These are phyloP conservation scores for Myanophis thanlyinensis DNA, from an alignment of 2,113 vertebrate genomes.

Conservation along the genomic window DNA sequence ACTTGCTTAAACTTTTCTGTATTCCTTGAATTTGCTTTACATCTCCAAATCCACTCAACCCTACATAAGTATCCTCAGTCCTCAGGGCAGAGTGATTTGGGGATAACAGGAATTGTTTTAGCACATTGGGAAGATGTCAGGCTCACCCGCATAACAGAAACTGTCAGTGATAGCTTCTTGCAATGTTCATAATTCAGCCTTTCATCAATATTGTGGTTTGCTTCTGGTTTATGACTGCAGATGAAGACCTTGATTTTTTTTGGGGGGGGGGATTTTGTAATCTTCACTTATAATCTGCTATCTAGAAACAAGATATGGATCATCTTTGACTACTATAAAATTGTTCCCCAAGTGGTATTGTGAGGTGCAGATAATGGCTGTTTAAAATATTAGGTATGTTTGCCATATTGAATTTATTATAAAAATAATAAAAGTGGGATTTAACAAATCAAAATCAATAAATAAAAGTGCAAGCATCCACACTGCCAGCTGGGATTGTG, in stretches of 20 bases:
- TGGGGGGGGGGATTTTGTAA: background rate
- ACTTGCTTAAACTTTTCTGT: background rate
- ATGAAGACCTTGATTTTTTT: background rate
- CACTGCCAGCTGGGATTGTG: background rate
- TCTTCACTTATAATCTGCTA: background rate
- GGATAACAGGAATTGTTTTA: background rate
- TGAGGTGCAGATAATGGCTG: background rate
- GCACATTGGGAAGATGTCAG: background rate
- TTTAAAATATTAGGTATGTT: background rate
- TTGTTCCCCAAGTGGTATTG: background rate
- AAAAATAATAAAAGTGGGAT: too few relatives aligned
- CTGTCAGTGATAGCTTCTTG: background rate
- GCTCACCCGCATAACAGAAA: background rate
- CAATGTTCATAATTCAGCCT: background rate
- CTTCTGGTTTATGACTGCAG: background rate
- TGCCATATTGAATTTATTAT: too few relatives aligned
- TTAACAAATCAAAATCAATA: too few relatives aligned
- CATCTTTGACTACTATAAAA: background rate
- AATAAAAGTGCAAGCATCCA: background rate
- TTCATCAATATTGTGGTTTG: background rate
- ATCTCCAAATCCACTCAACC: background rate
- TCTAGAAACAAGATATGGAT: background rate
- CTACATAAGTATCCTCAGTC: background rate
- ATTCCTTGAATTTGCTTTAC: background rate
- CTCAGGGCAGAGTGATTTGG: background rate